phyloP scores from a whole-genome alignment of 2,113 vertebrate species.

The Callipepla californica region DNA sequence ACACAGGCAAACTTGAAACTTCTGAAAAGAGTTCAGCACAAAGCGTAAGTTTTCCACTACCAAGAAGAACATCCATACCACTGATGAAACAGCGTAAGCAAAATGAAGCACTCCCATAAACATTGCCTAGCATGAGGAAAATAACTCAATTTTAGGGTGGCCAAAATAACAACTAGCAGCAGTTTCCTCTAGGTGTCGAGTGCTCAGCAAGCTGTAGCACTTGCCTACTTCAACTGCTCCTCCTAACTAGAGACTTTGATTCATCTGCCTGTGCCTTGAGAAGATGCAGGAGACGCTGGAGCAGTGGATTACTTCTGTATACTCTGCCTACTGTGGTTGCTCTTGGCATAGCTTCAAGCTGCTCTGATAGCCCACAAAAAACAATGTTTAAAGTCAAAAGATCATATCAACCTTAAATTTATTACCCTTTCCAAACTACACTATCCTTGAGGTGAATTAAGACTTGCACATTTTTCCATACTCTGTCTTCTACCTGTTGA shows the following conservation, averaged over 20 bases:
- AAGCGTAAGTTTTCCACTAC: background rate
- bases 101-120: background rate
- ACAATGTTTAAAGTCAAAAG: background rate
- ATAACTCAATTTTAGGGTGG: background rate
- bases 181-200: background rate
- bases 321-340: background rate
- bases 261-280: background rate
- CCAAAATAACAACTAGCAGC: background rate
- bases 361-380: background rate
- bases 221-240: background rate
- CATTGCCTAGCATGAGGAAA: background rate
- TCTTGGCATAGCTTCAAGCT: background rate
- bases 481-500: background rate
- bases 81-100: background rate
- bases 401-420: background rate
- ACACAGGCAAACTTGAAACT: background rate
- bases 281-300: background rate
- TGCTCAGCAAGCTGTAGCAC: background rate
- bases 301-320: background rate
- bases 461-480: background rate
- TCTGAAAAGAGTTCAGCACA: background rate
- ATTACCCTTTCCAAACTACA: background rate
- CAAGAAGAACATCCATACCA: accelerated
- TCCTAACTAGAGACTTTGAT: background rate
- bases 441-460: background rate